Evolutionary conservation across 2,113 vertebrate genomes (phyloP), one percentile per base, ranked within the genome.

Genomic region (Pleuronectes platessa): DNA sequence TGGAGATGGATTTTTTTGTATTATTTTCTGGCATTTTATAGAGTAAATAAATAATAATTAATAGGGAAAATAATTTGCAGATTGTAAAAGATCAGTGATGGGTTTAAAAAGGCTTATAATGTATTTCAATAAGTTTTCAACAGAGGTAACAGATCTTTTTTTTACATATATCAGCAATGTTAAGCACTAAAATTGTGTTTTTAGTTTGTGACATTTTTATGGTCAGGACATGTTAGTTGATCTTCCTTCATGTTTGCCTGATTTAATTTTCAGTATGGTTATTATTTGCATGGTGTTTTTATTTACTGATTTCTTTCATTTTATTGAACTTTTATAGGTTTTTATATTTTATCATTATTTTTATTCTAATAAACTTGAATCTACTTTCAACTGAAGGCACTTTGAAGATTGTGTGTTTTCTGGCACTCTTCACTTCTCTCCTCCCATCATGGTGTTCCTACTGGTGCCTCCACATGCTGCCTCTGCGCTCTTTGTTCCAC

Each of bases 401-500:
- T 83, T 74, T 85, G 69, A 79, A 76, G 69, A 55, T 18, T 14
- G 58, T 61, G 68, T 60, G 56, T 60, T 66, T 76, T 12, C 47
- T 65, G 64, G 20, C n/a, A 35, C 68, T 21, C 71, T 75, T 68
- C 70, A 47, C 59, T 75, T 53, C 65, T 81, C 76, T 82, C 60
- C 76, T 82, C 73, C 65, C 76, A 27, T 76, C 70, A 6, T 70
- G 54, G 59, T 80, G 72, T 86, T 31, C 31, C 31, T 31, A 20
- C 60, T 74, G 84, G 71, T 79, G 79, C 60, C 74, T 88, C 84
- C 75, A 70, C 87, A 88, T 73, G 86, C 85, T 85, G 86, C 79
- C 71, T 86, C 71, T 21, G 20, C 37, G 54, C 82, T 86, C 92
- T 93, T 92, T 93, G 91, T 90, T 92, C 89, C 88, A 85, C 81